Conservation (phyloP, 2,113 vertebrate species). For the Zosterops pallidus region DNA sequence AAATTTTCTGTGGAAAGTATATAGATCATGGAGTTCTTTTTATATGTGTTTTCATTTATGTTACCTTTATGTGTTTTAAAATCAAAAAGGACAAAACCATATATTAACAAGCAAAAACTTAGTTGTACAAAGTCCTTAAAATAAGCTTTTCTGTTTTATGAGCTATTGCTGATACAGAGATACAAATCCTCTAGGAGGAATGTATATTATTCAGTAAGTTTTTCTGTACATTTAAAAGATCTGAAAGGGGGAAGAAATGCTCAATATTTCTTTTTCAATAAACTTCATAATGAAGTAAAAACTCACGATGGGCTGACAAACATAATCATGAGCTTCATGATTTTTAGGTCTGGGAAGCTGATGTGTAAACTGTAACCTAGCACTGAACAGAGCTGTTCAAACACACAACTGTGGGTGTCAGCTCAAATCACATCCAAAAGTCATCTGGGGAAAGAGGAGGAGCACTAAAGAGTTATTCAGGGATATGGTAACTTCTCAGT, state of each 20-base stretch:
- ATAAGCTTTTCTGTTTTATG: neutral
- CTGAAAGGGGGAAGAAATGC: neutral
- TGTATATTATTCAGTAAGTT: neutral
- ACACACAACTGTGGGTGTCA: slow-evolving; percentile 33
- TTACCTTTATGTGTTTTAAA: neutral
- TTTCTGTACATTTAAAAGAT: neutral
- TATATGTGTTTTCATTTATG: neutral
- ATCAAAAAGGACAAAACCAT: neutral
- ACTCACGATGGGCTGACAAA: slow-evolving; percentile 49
- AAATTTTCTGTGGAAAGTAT: neutral
- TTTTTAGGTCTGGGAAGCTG: slow-evolving; percentile 14
- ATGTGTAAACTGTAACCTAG: slow-evolving; percentile 34
- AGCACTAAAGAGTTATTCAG: neutral
- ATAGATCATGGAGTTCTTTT: neutral
- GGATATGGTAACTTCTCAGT: slow-evolving; percentile 1
- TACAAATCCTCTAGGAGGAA: neutral
- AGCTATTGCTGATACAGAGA: neutral
- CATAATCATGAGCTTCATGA: slow-evolving; percentile 15
- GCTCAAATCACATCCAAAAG: slow-evolving; percentile 18
- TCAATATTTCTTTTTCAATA: slow-evolving; percentile 23
- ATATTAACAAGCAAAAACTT: neutral
- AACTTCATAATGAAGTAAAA: slow-evolving; percentile 37
- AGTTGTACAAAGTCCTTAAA: neutral
- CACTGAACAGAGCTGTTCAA: slow-evolving; percentile 35
- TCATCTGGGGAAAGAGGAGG: neutral